These are phyloP conservation scores for Luscinia megarhynchos DNA, from an alignment of 2,797 vertebrate species.

Conservation along the genomic window DNA sequence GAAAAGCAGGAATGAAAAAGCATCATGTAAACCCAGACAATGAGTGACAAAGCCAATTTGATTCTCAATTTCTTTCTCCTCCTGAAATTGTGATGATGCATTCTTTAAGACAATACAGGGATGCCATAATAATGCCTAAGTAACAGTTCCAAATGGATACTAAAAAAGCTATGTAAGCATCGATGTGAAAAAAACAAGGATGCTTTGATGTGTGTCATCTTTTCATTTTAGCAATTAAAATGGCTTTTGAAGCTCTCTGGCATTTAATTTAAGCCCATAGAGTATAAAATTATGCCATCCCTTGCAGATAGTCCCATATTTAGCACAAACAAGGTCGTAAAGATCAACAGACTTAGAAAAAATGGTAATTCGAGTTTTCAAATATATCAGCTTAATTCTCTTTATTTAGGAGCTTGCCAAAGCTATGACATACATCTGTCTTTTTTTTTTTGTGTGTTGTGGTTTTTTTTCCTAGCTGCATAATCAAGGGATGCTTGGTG, in stretches of 20 bases:
- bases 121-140: slow-evolving; percentile 13
- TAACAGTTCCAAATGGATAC: slow-evolving; percentile 68
- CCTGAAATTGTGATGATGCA: neutral
- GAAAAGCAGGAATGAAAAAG: neutral
- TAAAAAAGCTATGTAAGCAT: slow-evolving; percentile 63
- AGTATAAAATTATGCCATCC: slow-evolving; percentile 69
- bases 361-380: slow-evolving; percentile 58
- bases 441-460: neutral
- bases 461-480: neutral
- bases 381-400: slow-evolving; percentile 36
- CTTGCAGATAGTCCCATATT: slow-evolving; percentile 73
- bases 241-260: slow-evolving; percentile 76
- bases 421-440: neutral
- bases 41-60: neutral
- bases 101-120: neutral
- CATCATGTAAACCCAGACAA: neutral
- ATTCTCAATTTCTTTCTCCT: slow-evolving; percentile 11
- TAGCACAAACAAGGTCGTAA: slow-evolving; percentile 74
- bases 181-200: slow-evolving; percentile 65
- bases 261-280: slow-evolving; percentile 76
- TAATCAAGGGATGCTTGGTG: neutral
- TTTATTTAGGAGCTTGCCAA: slow-evolving; percentile 51
- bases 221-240: slow-evolving; percentile 84
- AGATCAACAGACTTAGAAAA: slow-evolving; percentile 68
- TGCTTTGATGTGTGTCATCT: slow-evolving; percentile 80